Conservation (phyloP, 1,140 invertebrate genomes). For the Cheumatopsyche charites region DNA sequence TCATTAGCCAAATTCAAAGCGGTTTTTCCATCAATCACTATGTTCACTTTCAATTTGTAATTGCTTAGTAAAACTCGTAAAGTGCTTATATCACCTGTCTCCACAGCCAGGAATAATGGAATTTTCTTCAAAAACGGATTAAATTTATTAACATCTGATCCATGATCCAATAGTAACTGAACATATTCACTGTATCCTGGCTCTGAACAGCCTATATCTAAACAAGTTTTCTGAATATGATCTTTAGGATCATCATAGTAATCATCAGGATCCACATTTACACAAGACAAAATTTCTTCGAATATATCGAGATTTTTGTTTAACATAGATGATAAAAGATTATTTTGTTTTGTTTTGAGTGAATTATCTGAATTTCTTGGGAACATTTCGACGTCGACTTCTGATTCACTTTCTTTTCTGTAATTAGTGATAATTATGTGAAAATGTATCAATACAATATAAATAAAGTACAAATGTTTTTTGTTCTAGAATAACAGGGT, state of each 20-base stretch:
- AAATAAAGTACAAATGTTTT: too few species aligned
- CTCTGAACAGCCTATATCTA: slow-evolving; percentile 62
- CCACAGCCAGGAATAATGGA: slow-evolving; percentile 71
- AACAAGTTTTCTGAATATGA: slow-evolving; percentile 57
- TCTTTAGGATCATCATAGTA: slow-evolving; percentile 58
- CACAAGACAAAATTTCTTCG: slow-evolving; percentile 56
- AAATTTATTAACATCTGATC: slow-evolving; percentile 69
- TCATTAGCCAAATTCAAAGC: slow-evolving; percentile 69
- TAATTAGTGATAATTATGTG: too few species aligned
- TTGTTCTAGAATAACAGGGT: too few species aligned
- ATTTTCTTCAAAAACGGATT: slow-evolving; percentile 67
- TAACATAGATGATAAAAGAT: slow-evolving; percentile 57
- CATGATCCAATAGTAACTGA: slow-evolving; percentile 65
- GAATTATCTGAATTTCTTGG: neutral
- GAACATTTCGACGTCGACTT: too few species aligned
- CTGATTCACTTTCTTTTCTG: too few species aligned
- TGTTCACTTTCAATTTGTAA: slow-evolving; percentile 61
- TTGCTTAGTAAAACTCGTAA: slow-evolving; percentile 63
- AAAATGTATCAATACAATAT: too few species aligned
- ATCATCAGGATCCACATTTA: slow-evolving; percentile 54
- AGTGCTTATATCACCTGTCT: slow-evolving; percentile 63
- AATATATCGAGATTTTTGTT: slow-evolving; percentile 58
- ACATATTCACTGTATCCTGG: slow-evolving; percentile 63
- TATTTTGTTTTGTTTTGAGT: slow-evolving; percentile 33
- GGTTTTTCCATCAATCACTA: slow-evolving; percentile 62